Evolutionary conservation across 1,140 invertebrate species (phyloP).

Genomic region (Matsumurasca onukii): DNA sequence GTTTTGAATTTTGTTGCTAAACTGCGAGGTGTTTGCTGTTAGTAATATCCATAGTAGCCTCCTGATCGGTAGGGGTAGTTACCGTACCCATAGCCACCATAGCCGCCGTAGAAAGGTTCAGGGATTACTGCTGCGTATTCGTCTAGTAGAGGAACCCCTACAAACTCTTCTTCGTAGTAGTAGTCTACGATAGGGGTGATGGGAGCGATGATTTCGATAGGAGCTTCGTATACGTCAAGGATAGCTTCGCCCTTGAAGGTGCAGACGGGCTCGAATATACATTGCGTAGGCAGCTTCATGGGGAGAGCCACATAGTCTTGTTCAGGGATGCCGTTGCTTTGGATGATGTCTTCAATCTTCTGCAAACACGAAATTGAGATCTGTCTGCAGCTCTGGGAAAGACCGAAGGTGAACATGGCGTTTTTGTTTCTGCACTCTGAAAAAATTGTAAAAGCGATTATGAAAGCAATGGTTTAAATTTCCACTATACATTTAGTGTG

Average conservation of each 20-base stretch:
- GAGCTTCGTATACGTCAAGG: background rate
- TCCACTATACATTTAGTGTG: no score
- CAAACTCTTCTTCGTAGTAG: slow-evolving; percentile 3
- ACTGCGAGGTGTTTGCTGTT: no score
- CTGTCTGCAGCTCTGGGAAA: slow-evolving; percentile 8
- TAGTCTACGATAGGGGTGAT: background rate
- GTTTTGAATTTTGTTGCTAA: no score
- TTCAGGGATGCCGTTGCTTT: slow-evolving; percentile 10
- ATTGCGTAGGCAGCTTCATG: slow-evolving; percentile 8
- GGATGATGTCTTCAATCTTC: slow-evolving; percentile 15
- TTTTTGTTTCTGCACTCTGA: slow-evolving; percentile 14
- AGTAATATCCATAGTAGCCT: no score
- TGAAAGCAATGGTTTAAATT: no score
- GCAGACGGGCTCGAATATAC: slow-evolving; percentile 6
- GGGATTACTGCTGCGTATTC: no score
- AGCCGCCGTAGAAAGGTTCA: no score
- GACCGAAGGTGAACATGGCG: slow-evolving; percentile 7
- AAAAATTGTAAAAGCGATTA: no score
- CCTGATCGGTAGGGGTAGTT: no score
- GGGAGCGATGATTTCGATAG: background rate
- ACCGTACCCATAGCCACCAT: no score
- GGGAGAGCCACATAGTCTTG: slow-evolving; percentile 11
- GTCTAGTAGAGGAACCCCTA: no score
- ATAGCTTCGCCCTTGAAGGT: slow-evolving; percentile 13
- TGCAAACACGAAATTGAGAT: slow-evolving; percentile 11